Conservation (phyloP, 2,113 vertebrate genomes). For the Willisornis vidua region DNA sequence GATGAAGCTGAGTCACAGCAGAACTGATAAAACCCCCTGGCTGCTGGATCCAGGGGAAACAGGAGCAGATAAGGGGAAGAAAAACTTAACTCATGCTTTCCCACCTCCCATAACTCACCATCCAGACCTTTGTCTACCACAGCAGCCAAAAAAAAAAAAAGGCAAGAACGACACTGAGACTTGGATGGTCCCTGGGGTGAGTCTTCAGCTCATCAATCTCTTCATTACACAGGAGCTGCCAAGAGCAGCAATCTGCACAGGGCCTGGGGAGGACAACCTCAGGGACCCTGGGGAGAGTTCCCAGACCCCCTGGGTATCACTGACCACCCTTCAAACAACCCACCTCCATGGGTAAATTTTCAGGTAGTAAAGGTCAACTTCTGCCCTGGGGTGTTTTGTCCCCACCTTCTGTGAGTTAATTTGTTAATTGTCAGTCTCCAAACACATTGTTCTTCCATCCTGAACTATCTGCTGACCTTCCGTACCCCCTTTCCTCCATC, state of each 20-base stretch:
- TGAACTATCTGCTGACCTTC: not conserved
- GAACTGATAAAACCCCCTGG: not conserved
- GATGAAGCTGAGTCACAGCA: conserved; percentile 6
- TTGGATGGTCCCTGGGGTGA: not conserved
- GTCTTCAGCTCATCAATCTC: not conserved
- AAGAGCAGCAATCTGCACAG: not conserved
- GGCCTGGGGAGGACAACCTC: not conserved
- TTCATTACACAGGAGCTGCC: not conserved
- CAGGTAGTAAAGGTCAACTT: not conserved
- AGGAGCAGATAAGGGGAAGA: not conserved
- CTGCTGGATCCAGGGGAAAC: not conserved
- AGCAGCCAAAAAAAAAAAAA: not conserved
- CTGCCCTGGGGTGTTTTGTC: not conserved
- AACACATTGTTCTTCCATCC: not conserved
- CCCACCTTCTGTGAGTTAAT: not conserved
- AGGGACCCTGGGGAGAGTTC: not conserved
- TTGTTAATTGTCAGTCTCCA: not conserved
- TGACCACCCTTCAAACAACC: not conserved
- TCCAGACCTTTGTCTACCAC: not conserved
- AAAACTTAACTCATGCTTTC: not conserved
- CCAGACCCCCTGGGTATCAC: not conserved
- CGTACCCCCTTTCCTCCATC: not conserved
- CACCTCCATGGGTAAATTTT: not conserved
- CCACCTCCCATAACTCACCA: not conserved
- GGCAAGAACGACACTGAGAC: fast-evolving